These are phyloP conservation scores for Magallana gigas DNA, from an alignment of 1,140 invertebrate genomes.

Conservation along the genomic window DNA sequence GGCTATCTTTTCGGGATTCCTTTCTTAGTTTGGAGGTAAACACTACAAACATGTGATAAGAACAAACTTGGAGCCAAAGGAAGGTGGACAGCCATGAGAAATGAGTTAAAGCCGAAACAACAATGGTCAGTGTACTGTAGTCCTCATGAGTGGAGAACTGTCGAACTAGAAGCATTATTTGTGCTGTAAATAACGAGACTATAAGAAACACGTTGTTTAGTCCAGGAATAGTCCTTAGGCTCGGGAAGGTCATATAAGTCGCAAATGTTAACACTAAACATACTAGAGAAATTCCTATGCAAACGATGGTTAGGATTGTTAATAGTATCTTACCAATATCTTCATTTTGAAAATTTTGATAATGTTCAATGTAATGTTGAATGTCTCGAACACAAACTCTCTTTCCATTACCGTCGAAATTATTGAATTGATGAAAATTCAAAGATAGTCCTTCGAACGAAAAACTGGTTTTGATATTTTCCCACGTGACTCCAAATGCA, in stretches of 20 bases:
- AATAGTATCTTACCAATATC: background rate
- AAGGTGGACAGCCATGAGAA: background rate
- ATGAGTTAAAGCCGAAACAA: background rate
- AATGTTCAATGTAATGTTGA: background rate
- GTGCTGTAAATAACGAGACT: background rate
- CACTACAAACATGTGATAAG: background rate
- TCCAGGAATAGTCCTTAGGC: background rate
- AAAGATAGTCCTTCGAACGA: background rate
- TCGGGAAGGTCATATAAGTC: background rate
- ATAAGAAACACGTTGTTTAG: conserved; percentile 17
- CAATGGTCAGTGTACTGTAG: background rate
- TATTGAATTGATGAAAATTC: background rate
- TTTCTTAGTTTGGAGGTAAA: background rate
- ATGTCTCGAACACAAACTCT: background rate
- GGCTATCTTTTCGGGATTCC: background rate
- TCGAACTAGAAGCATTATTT: background rate
- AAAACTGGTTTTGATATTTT: background rate
- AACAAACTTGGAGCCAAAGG: conserved; percentile 13
- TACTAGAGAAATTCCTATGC: background rate
- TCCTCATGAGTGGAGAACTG: background rate
- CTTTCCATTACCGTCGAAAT: background rate
- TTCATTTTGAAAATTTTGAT: background rate
- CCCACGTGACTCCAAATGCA: background rate
- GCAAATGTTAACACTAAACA: background rate
- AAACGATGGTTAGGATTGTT: background rate